phyloP scores from a whole-genome alignment of 2,888 invertebrate genomes.

The Himalopsyche anomala region DNA sequence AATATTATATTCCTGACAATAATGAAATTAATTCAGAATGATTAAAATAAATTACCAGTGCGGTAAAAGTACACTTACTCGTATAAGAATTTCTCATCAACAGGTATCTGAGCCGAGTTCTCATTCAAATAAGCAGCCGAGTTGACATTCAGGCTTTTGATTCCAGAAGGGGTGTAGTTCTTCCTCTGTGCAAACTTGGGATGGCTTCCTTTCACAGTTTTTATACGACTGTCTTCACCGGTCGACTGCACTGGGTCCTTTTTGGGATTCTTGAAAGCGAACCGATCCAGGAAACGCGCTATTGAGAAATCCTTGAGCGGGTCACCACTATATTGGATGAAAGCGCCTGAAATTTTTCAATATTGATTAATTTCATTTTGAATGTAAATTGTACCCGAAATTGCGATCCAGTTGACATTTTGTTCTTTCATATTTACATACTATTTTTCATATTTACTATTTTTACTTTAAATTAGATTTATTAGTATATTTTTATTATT shows the following conservation, averaged over 20 bases:
- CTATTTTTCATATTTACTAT: too few relatives aligned
- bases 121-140: slow-evolving; percentile 83
- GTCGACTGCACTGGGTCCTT: slow-evolving; percentile 70
- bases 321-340: slow-evolving; percentile 92
- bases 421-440: too few relatives aligned
- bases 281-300: slow-evolving; percentile 94
- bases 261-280: slow-evolving; percentile 96
- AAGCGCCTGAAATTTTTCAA: slow-evolving; percentile 76
- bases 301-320: slow-evolving; percentile 95
- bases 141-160: slow-evolving; percentile 84
- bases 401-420: too few relatives aligned
- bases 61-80: slow-evolving; percentile 75
- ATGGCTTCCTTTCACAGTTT: slow-evolving; percentile 78
- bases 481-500: too few relatives aligned
- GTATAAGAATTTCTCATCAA: slow-evolving; percentile 92
- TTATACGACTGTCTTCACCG: slow-evolving; percentile 66
- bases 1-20: too few relatives aligned
- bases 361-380: background rate
- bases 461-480: too few relatives aligned
- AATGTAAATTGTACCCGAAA: too few relatives aligned
- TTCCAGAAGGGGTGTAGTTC: slow-evolving; percentile 83
- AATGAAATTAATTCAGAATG: background rate
- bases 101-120: slow-evolving; percentile 86
- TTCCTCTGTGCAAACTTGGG: slow-evolving; percentile 81
- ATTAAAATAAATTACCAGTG: slow-evolving; percentile 45